A percentile compares a stretch with the other conserved stretches of the same genome.
phyloP scores from a whole-genome alignment of 2,888 invertebrate genomes.

The Orthosia cruda region DNA sequence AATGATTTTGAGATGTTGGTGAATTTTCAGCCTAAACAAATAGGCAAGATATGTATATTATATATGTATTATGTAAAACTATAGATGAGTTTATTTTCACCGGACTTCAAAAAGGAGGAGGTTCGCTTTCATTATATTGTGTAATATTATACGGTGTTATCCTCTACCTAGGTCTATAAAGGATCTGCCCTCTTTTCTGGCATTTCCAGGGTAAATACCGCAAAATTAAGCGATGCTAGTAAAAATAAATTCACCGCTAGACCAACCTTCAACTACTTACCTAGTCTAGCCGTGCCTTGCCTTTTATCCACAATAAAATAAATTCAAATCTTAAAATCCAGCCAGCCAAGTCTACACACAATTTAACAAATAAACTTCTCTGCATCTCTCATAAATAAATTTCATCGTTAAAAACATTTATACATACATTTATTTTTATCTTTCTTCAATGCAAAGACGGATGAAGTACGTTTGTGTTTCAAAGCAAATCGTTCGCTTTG shows the following conservation, averaged over 20 bases:
- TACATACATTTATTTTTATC: not conserved
- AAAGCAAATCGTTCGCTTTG: constrained; percentile 51
- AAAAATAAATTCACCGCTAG: not conserved
- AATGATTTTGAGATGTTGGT: too few species aligned
- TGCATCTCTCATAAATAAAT: not conserved
- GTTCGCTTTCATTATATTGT: too few species aligned
- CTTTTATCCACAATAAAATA: too few species aligned
- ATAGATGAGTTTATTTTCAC: too few species aligned
- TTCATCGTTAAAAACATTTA: constrained; percentile 1
- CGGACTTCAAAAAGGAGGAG: too few species aligned
- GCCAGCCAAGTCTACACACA: not conserved
- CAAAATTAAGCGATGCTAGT: not conserved
- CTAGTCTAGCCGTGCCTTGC: too few species aligned
- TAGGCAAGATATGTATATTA: too few species aligned
- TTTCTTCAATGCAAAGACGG: not conserved
- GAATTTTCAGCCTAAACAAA: too few species aligned
- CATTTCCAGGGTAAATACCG: not conserved
- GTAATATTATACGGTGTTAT: too few species aligned
- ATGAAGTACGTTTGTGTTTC: constrained; percentile 26
- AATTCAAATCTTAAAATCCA: not conserved
- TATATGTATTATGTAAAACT: too few species aligned
- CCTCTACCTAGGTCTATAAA: not conserved
- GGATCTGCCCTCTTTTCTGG: too few species aligned
- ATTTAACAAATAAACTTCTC: constrained; percentile 6
- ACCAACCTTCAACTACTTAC: not conserved